Percentiles rank a stretch among this genome's conserved stretches.
Evolutionary conservation across 1,140 invertebrate species (phyloP).

Genomic region (Diprion similis): DNA sequence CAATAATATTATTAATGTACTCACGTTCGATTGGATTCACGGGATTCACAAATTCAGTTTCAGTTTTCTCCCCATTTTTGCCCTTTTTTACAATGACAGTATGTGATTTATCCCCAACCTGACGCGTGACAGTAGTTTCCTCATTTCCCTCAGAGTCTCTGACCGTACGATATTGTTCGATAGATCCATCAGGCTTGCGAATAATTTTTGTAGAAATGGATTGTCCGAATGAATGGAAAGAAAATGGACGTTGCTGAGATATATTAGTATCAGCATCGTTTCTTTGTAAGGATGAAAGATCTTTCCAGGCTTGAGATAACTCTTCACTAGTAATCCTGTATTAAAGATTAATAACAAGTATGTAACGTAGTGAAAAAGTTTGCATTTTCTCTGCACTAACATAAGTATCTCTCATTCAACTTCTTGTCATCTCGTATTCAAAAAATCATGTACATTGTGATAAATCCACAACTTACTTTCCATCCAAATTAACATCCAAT

Average conservation of each 20-base stretch:
- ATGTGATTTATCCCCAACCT: constrained; percentile 59
- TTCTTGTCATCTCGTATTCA: too few relatives aligned
- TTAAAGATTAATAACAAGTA: constrained; percentile 13
- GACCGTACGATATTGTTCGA: constrained; percentile 57
- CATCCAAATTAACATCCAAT: constrained; percentile 61
- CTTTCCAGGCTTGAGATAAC: constrained; percentile 50
- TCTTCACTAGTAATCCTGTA: constrained; percentile 53
- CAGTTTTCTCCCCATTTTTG: constrained; percentile 58
- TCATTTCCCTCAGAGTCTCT: constrained; percentile 61
- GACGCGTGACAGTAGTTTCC: constrained; percentile 57
- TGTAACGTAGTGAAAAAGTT: too few relatives aligned
- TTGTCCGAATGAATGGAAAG: constrained; percentile 38
- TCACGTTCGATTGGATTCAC: not conserved
- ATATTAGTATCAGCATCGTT: constrained; percentile 12
- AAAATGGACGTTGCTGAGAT: constrained; percentile 14
- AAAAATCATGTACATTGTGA: not conserved
- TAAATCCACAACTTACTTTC: constrained; percentile 53
- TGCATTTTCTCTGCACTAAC: too few relatives aligned
- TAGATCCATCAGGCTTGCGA: constrained; percentile 55
- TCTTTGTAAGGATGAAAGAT: constrained; percentile 25
- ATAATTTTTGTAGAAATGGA: constrained; percentile 51
- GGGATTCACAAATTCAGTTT: constrained; percentile 52
- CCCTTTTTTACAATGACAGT: constrained; percentile 54
- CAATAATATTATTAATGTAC: not conserved
- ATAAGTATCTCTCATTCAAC: too few relatives aligned